Percentiles rank a stretch among this genome's conserved stretches.
Conservation (phyloP, 2,888 invertebrate genomes). For the Pollenia griseotomentosa region DNA sequence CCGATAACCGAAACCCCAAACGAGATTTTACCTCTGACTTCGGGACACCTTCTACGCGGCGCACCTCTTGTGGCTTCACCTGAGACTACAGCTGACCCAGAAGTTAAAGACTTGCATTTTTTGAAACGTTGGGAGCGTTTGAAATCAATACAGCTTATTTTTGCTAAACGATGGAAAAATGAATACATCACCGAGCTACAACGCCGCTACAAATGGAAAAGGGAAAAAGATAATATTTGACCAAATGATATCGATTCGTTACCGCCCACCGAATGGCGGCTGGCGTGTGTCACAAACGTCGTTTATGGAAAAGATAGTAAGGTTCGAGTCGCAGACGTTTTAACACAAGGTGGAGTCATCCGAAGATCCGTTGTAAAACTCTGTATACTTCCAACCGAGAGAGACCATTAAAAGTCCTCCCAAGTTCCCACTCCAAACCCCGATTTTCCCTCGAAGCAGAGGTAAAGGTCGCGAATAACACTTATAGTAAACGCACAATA, state of each 20-base stretch:
- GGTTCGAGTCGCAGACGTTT: no score
- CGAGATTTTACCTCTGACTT: slow-evolving; percentile 15
- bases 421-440: no score
- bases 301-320: no score
- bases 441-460: no score
- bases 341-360: no score
- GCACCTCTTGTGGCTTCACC: slow-evolving; percentile 25
- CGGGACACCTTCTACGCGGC: slow-evolving; percentile 23
- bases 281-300: neutral
- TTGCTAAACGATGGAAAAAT: slow-evolving; percentile 35
- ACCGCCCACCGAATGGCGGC: slow-evolving; percentile 23
- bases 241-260: slow-evolving; percentile 2
- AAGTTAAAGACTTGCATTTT: neutral
- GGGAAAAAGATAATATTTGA: slow-evolving; percentile 2
- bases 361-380: no score
- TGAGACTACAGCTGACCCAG: neutral
- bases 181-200: slow-evolving; percentile 37
- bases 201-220: slow-evolving; percentile 16
- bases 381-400: no score
- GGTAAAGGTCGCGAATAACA: no score
- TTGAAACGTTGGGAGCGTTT: slow-evolving; percentile 44
- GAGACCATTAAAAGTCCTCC: no score
- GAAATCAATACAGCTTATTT: slow-evolving; percentile 45
- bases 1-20: slow-evolving; percentile 31
- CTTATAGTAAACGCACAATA: neutral